Evolutionary conservation across 2,113 vertebrate species (phyloP), one percentile per base, ranked within the genome.

Genomic region (Nycticorax nycticorax): DNA sequence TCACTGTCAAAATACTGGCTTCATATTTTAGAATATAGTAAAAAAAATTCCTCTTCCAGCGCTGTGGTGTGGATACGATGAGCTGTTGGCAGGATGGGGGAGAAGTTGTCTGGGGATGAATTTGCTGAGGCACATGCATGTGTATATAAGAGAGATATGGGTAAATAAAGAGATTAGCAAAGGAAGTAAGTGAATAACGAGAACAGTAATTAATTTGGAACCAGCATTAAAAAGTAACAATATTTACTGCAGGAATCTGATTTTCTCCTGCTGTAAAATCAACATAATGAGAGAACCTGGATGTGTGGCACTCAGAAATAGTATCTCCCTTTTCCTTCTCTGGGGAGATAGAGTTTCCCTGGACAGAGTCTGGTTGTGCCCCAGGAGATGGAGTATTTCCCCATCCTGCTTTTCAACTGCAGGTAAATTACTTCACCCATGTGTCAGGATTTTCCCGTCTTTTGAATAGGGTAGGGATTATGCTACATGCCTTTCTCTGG

Each of bases 1-100:
- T 87, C 71, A 62, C 84, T 93, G 35, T 69, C 76, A 93, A 94
- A 96, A 93, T 48, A 55, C 69, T 50, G 55, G 63, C 52, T 96
- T 72, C 33, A 21, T 85, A 90, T 85, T 85, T 92, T 88, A 85
- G 83, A 93, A 71, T 82, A 78, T 8, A 80, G 59, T 39, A 43
- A 68, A 89, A 75, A 80, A 80, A 80, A 35, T 6, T 81, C 28
- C 37, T 63, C 59, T 72, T 69, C 64, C 72, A 60, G 20, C 8
- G 23, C 53, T 87, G 26, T 32, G 75, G 26, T 85, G 57, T 33
- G 52, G 78, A 52, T 86, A 78, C 39, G 57, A 78, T 22, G 39
- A 84, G 43, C n/a, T 81, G 67, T 57, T 96, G 76, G 66, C 56
- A 67, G 53, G 69, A 60, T 30, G 48, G 35, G 60, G 68, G 15